Evolutionary conservation across 2,888 invertebrate species (phyloP).

Genomic region (Sarcophaga carnaria): DNA sequence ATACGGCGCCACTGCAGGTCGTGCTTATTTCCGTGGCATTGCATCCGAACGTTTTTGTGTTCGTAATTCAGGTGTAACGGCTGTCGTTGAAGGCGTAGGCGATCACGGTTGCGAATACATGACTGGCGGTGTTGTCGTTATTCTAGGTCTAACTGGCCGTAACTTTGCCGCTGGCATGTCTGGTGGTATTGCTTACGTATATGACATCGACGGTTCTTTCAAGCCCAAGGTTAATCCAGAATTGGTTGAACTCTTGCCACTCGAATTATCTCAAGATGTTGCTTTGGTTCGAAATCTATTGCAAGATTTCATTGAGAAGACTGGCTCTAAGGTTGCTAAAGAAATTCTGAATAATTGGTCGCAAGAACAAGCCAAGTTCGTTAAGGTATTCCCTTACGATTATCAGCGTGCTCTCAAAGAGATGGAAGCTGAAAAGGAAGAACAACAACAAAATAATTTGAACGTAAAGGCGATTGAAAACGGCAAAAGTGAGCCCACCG

Average conservation of each 20-base stretch:
- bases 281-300: constrained; percentile 89
- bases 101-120: constrained; percentile 99
- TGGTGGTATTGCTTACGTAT: constrained; percentile 96
- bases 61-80: constrained; percentile 97
- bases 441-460: constrained; percentile 74
- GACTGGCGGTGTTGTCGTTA: constrained; percentile 96
- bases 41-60: constrained; percentile 99
- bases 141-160: constrained; percentile 96
- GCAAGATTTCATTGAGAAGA: constrained; percentile 92
- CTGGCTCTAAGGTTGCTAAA: constrained; percentile 93
- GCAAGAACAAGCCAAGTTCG: constrained; percentile 88
- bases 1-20: constrained; percentile 97
- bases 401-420: constrained; percentile 94
- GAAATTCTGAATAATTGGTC: constrained; percentile 92
- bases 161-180: constrained; percentile 99
- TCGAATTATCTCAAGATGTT: constrained; percentile 91
- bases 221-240: constrained; percentile 95
- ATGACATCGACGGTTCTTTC: constrained; percentile 93
- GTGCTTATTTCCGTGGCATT: constrained; percentile 96
- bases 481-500: constrained; percentile 82
- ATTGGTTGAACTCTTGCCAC: constrained; percentile 94
- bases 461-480: constrained; percentile 76
- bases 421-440: constrained; percentile 82
- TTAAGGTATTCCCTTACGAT: constrained; percentile 98
- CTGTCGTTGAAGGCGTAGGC: constrained; percentile 98